phyloP scores from a whole-genome alignment of 2,797 vertebrate genomes.

The Todus mexicanus region DNA sequence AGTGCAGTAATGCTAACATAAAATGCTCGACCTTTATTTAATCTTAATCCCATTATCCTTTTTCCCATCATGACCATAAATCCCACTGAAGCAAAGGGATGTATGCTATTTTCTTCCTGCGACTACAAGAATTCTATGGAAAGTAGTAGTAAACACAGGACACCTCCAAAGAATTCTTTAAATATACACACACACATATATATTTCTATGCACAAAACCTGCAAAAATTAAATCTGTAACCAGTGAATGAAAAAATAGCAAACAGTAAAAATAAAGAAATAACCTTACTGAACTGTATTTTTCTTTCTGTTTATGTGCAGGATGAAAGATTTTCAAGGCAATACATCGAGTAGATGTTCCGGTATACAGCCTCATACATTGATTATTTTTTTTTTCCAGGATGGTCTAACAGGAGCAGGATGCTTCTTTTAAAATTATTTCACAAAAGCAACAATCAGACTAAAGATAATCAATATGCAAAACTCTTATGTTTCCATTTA shows the following conservation, averaged over 20 bases:
- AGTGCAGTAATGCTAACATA: not conserved
- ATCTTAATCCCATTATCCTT: not conserved
- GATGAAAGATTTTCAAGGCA: constrained; percentile 18
- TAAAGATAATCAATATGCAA: not conserved
- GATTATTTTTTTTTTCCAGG: not conserved
- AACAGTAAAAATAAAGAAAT: not conserved
- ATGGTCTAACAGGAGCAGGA: not conserved
- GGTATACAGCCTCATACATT: not conserved
- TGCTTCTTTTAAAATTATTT: not conserved
- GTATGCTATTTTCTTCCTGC: not conserved
- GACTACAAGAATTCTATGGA: not conserved
- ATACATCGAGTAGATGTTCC: not conserved
- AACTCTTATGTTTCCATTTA: not conserved
- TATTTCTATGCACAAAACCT: not conserved
- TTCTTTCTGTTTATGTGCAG: not conserved
- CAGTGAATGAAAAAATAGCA: not conserved
- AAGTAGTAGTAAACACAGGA: not conserved
- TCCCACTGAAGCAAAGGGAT: not conserved
- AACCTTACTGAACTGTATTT: not conserved
- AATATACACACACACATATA: not conserved
- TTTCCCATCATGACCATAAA: not conserved
- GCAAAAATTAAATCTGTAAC: not conserved
- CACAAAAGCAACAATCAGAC: not conserved
- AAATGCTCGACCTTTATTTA: constrained; percentile 2
- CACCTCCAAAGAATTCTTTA: not conserved